A percentile compares a stretch with the other conserved stretches of the same genome.
Conservation (phyloP, 2,113 vertebrate species). For the Zosterops hypoxanthus region DNA sequence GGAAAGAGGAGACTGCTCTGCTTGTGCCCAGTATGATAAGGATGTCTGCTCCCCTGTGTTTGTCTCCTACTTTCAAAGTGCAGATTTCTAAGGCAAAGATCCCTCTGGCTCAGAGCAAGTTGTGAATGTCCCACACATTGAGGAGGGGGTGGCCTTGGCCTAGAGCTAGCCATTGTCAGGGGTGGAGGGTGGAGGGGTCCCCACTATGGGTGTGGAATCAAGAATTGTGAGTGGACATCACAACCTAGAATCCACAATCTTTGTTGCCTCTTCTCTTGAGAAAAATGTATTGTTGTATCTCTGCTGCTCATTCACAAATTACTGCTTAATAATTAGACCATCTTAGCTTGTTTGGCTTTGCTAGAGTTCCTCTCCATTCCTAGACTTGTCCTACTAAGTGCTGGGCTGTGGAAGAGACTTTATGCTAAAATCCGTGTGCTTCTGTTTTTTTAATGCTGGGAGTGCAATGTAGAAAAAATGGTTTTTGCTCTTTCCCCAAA, state of each 20-base stretch:
- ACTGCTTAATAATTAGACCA: neutral
- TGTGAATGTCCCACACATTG: neutral
- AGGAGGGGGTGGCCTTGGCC: neutral
- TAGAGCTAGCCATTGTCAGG: neutral
- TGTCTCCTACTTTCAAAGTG: rapidly evolving
- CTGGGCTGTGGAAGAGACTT: neutral
- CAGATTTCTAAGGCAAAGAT: neutral
- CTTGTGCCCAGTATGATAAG: neutral
- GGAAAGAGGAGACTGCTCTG: neutral
- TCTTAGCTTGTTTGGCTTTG: neutral
- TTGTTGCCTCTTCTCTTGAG: neutral
- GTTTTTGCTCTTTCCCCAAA: neutral
- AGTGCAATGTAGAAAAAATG: neutral
- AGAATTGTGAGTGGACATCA: neutral
- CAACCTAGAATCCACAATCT: neutral
- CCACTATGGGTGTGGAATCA: neutral
- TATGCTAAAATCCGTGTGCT: neutral
- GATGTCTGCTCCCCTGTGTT: neutral
- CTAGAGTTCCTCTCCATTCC: neutral
- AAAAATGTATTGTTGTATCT: neutral
- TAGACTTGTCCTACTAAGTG: neutral
- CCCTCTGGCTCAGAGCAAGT: neutral
- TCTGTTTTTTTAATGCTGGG: neutral
- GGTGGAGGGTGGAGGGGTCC: neutral
- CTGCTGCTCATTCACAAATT: neutral